These are phyloP conservation scores for Semicossyphus pulcher DNA, from an alignment of 2,113 vertebrate species.

Conservation along the genomic window DNA sequence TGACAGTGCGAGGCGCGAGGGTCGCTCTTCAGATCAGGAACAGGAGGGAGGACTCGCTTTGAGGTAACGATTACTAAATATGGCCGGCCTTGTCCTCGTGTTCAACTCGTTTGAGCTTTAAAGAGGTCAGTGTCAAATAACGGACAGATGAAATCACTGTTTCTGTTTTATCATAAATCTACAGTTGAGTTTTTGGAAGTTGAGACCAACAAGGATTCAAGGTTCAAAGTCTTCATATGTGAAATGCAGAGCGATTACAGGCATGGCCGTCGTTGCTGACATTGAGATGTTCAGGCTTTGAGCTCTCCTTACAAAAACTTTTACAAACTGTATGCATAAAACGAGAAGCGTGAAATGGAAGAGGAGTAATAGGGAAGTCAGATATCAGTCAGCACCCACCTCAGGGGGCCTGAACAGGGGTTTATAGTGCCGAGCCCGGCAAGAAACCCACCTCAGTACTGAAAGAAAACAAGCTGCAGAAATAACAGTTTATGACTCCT, in stretches of 20 bases:
- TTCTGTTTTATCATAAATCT: not conserved
- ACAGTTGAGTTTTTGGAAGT: not conserved
- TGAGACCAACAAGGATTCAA: not conserved
- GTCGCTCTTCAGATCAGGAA: slow-evolving; percentile 27
- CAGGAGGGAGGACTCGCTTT: slow-evolving; percentile 17
- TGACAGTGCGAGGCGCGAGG: slow-evolving; percentile 52
- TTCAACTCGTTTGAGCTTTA: not conserved
- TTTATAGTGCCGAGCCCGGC: no score
- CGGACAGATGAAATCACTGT: not conserved
- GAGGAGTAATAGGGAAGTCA: no score
- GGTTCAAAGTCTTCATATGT: not conserved
- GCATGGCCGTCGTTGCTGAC: no score
- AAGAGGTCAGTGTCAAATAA: not conserved
- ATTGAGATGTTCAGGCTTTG: not conserved
- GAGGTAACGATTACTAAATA: slow-evolving; percentile 12
- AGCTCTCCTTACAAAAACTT: no score
- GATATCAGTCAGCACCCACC: no score
- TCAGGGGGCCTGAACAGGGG: no score
- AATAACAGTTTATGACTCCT: no score
- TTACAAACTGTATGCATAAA: no score
- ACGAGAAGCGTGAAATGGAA: no score
- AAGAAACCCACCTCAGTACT: no score
- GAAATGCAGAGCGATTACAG: not conserved
- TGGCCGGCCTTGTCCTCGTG: not conserved
- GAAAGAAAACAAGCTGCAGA: no score